Base-by-base conservation (phyloP, 2,797 vertebrate species). In the Lepilemur ruficaudatus region DNA sequence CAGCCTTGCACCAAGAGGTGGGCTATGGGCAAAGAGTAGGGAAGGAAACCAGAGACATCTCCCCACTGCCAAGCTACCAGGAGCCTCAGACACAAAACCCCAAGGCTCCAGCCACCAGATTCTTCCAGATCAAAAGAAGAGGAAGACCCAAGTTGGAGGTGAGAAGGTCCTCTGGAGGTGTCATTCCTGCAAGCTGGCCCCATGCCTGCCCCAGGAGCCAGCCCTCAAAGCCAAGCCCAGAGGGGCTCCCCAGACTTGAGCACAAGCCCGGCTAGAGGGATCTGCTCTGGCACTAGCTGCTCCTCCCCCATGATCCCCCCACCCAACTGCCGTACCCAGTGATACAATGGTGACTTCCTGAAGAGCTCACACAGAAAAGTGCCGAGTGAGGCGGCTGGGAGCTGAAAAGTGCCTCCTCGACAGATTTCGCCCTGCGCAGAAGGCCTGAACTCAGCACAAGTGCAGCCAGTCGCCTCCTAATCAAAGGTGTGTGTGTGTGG, bases 391-490 rank as follows among this genome's bases (percentile, higher is more conserved):
- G 76, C 11, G 93, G 96, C 98, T 95, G 82, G 91, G 91, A 93
- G 95, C 92, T 17, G 72, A 89, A 97, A 98, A 97, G 89, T 98
- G 98, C 98, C 97, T 96, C 89, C 98, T 98, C 96, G 12, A 97
- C 98, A 97, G 96, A 98, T 98, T 97, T 95, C 59, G 28, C 93
- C 93, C 94, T 83, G 87, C 7, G 41, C 95, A 93, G 97, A 98
- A 97, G 97, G 96, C 97, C 98, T 98, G 98, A 75, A 95, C 98
- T 98, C 98, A 98, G 98, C 98, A 98, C 80, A 95, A 97, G 97
- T 32, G 55, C 84, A 94, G 96, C 94, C 98, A 98, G 96, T 88
- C 76, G 67, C 93, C 96, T 94, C 95, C 97, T 89, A 92, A 73
- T 96, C 96, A 92, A 96, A 96, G 96, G 95, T 94, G 86, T 43